Percentiles rank a stretch among this genome's conserved stretches.
Evolutionary conservation across 2,888 invertebrate genomes (phyloP).

Genomic region (Parnassius orleans): DNA sequence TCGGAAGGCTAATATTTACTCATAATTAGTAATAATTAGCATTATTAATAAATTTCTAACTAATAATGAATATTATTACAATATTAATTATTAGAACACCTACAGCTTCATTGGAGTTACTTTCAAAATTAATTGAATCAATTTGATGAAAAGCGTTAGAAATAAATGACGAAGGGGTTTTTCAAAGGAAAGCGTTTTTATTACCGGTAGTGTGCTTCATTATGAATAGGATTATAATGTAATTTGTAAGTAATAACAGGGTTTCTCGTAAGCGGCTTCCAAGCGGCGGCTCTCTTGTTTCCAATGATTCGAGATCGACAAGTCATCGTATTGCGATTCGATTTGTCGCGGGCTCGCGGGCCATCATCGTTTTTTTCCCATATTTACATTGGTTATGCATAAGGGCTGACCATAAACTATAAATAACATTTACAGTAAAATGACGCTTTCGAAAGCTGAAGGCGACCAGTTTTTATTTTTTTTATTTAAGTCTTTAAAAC

Average conservation of each 20-base stretch:
- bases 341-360: slow-evolving; percentile 58
- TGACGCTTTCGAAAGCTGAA: too few relatives aligned
- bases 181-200: slow-evolving; percentile 13
- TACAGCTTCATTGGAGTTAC: too few relatives aligned
- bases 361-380: slow-evolving; percentile 36
- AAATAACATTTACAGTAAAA: background rate
- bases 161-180: slow-evolving; percentile 10
- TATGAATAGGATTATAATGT: slow-evolving; percentile 26
- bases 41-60: too few relatives aligned
- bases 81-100: too few relatives aligned
- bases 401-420: slow-evolving; percentile 8
- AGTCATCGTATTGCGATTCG: slow-evolving; percentile 56
- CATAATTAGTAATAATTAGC: too few relatives aligned
- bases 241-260: slow-evolving; percentile 21
- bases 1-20: too few relatives aligned
- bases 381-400: slow-evolving; percentile 6
- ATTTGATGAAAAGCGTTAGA: background rate
- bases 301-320: slow-evolving; percentile 46
- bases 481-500: too few relatives aligned
- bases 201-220: slow-evolving; percentile 13
- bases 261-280: slow-evolving; percentile 32
- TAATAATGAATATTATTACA: too few relatives aligned
- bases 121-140: background rate
- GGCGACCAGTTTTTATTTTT: too few relatives aligned
- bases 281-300: slow-evolving; percentile 32